Evolutionary conservation across 2,888 invertebrate species (phyloP).

Genomic region (Buathra laborator): DNA sequence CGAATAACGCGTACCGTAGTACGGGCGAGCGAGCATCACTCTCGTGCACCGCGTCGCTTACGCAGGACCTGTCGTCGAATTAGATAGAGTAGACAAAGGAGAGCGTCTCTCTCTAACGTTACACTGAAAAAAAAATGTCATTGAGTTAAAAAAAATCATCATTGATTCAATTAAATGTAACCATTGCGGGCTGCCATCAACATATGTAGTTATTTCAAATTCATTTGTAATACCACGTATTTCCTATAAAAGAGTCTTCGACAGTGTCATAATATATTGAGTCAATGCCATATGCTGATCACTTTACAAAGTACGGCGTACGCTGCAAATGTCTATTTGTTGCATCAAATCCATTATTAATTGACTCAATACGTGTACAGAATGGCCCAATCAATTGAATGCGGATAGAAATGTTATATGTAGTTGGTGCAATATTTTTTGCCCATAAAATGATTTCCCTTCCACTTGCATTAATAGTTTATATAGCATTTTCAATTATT

Average conservation of each 20-base stretch:
- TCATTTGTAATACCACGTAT: not conserved
- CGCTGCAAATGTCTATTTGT: not conserved
- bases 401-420: not conserved
- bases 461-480: not conserved
- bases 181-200: not conserved
- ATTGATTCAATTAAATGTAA: not conserved
- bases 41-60: too few relatives aligned
- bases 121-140: too few relatives aligned
- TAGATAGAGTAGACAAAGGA: too few relatives aligned
- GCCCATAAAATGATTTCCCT: not conserved
- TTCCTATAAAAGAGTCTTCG: not conserved
- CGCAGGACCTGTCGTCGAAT: too few relatives aligned
- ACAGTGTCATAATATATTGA: not conserved
- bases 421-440: not conserved
- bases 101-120: too few relatives aligned
- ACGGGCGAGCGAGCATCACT: too few relatives aligned
- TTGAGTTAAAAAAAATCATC: not conserved
- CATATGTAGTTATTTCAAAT: conserved; percentile 32
- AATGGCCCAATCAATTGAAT: not conserved
- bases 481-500: not conserved
- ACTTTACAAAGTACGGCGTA: not conserved
- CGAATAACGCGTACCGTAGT: too few relatives aligned
- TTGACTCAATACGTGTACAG: not conserved
- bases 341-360: not conserved
- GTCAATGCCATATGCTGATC: not conserved